Conservation (phyloP, 2,113 vertebrate genomes). For the Syrmaticus mikado region DNA sequence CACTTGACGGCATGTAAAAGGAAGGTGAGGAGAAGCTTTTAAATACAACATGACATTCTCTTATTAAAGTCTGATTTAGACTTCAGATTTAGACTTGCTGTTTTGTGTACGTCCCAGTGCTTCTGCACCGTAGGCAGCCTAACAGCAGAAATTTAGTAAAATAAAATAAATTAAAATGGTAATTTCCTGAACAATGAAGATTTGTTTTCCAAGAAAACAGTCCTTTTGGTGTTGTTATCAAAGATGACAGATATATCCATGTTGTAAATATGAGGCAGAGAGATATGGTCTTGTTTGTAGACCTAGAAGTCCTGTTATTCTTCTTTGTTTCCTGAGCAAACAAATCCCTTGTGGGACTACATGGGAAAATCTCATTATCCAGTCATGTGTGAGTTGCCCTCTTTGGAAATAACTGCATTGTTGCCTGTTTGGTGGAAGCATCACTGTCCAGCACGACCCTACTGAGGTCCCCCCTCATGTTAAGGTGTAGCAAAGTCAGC, state of each 20-base stretch:
- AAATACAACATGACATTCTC: constrained; percentile 77
- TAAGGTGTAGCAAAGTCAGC: neutral
- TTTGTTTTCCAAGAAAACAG: constrained; percentile 57
- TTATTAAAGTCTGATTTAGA: constrained; percentile 75
- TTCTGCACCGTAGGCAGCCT: constrained; percentile 24
- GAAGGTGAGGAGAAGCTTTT: constrained; percentile 68
- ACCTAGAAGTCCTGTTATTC: constrained; percentile 16
- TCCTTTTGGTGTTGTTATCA: constrained; percentile 22
- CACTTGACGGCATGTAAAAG: constrained; percentile 67
- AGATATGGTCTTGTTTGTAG: neutral
- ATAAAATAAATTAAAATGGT: constrained; percentile 53
- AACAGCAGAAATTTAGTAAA: constrained; percentile 49
- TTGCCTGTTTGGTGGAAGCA: neutral
- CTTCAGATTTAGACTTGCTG: constrained; percentile 43
- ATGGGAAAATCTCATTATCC: constrained; percentile 50
- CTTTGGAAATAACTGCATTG: neutral
- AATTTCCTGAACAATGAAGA: constrained; percentile 39
- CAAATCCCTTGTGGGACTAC: neutral
- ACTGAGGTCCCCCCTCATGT: neutral
- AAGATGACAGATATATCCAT: constrained; percentile 28
- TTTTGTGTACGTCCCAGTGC: neutral
- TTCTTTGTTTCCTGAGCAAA: constrained; percentile 47
- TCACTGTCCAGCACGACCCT: neutral
- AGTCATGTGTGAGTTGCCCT: neutral
- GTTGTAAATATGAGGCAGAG: constrained; percentile 23